Evolutionary conservation across 2,888 invertebrate species (phyloP).

Genomic region (Ceramica pisi): DNA sequence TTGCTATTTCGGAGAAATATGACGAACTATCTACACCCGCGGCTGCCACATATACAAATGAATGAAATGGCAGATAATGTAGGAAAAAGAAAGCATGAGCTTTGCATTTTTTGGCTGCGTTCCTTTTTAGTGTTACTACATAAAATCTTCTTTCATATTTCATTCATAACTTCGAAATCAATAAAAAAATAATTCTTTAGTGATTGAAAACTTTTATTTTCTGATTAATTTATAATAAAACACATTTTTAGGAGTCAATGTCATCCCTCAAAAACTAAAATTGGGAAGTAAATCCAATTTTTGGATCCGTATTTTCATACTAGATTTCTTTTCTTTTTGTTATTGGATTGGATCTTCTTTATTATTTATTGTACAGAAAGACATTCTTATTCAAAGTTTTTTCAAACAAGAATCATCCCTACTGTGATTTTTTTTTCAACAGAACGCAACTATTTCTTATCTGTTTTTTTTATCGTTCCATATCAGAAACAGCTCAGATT

Average conservation of each 20-base stretch:
- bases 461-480: conserved; percentile 5
- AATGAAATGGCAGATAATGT: conserved; percentile 82
- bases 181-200: neutral
- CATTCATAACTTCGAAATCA: conserved; percentile 25
- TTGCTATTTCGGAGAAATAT: conserved; percentile 79
- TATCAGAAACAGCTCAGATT: too few relatives aligned
- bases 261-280: too few relatives aligned
- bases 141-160: conserved; percentile 6
- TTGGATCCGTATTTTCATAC: too few relatives aligned
- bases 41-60: conserved; percentile 91
- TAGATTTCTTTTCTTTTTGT: too few relatives aligned
- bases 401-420: neutral
- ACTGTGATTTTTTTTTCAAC: neutral
- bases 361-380: neutral
- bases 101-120: conserved; percentile 67
- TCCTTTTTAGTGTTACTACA: conserved; percentile 55
- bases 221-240: too few relatives aligned
- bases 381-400: neutral
- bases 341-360: neutral
- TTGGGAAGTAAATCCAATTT: neutral
- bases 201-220: neutral
- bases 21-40: conserved; percentile 84
- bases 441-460: conserved; percentile 24
- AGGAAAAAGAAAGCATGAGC: conserved; percentile 72
- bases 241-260: too few relatives aligned